These are phyloP conservation scores for Hirudinaria manillensis DNA, from an alignment of 2,888 invertebrate species.

Conservation along the genomic window DNA sequence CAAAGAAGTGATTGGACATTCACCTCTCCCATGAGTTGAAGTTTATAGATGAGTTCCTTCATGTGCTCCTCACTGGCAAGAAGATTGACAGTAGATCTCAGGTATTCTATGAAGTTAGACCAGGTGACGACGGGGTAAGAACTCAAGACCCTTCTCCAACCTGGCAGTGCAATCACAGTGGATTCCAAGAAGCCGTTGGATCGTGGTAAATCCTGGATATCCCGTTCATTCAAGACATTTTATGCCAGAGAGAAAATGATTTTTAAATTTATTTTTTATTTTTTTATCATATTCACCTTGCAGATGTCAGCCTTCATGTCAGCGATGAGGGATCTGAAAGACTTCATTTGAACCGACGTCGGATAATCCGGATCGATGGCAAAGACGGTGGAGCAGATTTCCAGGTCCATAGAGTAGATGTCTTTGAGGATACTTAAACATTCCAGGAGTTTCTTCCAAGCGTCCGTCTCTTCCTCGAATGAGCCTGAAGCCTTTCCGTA, in stretches of 20 bases:
- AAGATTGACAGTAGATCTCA: constrained; percentile 62
- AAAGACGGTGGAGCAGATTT: constrained; percentile 60
- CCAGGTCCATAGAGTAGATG: constrained; percentile 58
- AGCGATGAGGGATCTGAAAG: constrained; percentile 60
- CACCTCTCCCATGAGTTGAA: constrained; percentile 65
- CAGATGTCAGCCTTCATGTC: constrained; percentile 59
- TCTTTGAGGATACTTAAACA: constrained; percentile 11
- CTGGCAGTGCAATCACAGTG: constrained; percentile 54
- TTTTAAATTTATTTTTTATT: background rate
- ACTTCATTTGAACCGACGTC: constrained; percentile 62
- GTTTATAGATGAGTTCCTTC: constrained; percentile 62
- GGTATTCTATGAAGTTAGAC: constrained; percentile 60
- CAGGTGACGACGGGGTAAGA: constrained; percentile 63
- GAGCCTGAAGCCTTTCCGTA: background rate
- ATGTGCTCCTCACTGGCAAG: constrained; percentile 64
- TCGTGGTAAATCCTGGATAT: constrained; percentile 56
- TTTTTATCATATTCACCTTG: constrained; percentile 53
- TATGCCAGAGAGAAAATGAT: background rate
- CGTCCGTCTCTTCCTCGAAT: constrained; percentile 16
- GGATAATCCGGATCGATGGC: constrained; percentile 64
- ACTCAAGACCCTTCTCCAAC: constrained; percentile 58
- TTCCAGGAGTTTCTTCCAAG: constrained; percentile 10
- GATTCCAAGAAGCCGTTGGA: constrained; percentile 63
- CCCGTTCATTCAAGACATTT: background rate
- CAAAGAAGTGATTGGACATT: too few species aligned